Percentiles rank a stretch among this genome's conserved stretches.
These are phyloP conservation scores for Microtus ochrogaster DNA, from an alignment of 2,113 vertebrate genomes.

Conservation along the genomic window DNA sequence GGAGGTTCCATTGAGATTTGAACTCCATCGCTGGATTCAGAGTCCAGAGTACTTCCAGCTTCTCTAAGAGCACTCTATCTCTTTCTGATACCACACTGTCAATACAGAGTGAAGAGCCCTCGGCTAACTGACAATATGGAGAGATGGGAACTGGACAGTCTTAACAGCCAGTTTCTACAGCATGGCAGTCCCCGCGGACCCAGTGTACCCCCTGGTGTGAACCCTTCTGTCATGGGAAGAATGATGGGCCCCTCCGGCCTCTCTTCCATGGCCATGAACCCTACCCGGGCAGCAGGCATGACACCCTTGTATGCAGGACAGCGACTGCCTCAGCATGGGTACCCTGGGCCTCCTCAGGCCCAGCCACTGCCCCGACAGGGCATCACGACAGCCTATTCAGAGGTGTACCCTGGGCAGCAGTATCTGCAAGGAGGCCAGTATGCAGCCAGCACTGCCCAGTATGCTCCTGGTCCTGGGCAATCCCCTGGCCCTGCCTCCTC, in stretches of 20 bases:
- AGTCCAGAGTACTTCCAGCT: too few species aligned
- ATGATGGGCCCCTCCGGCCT: conserved; percentile 86
- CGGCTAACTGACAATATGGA: too few species aligned
- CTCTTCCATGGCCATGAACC: conserved; percentile 89
- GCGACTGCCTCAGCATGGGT: conserved; percentile 92
- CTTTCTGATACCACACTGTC: too few species aligned
- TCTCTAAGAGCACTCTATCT: too few species aligned
- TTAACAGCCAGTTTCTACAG: conserved; percentile 93
- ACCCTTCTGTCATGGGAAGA: conserved; percentile 79
- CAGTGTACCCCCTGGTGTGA: conserved; percentile 81
- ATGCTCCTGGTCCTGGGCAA: conserved; percentile 88
- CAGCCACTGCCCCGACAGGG: conserved; percentile 92
- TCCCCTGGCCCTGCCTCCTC: conserved; percentile 91
- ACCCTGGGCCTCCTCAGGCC: conserved; percentile 83
- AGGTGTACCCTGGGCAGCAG: conserved; percentile 92
- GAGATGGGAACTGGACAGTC: conserved; percentile 92
- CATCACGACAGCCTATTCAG: conserved; percentile 92
- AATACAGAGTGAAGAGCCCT: too few species aligned
- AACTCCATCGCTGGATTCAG: too few species aligned
- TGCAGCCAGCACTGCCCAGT: conserved; percentile 87
- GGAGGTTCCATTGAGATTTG: too few species aligned
- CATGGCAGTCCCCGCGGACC: conserved; percentile 92
- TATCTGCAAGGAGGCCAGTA: conserved; percentile 88
- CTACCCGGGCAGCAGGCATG: conserved; percentile 85
- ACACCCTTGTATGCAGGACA: conserved; percentile 90